Evolutionary conservation across 2,113 vertebrate species (phyloP), one percentile per base, ranked within the genome.

Genomic region (Myrmecophaga tridactyla): DNA sequence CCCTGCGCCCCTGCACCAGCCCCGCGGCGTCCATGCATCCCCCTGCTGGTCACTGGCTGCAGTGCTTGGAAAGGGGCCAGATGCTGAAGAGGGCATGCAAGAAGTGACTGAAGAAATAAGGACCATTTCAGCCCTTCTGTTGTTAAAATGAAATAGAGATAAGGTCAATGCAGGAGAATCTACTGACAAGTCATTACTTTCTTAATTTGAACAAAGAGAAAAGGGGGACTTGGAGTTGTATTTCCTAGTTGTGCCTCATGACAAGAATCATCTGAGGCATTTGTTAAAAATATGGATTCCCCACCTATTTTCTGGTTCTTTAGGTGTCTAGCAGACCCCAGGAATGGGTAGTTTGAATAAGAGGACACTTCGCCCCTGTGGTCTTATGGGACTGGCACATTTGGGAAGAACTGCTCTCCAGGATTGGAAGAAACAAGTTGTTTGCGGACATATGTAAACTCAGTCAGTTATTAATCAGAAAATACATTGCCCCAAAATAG

Each of bases 1-100:
- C n/a, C n/a, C n/a, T n/a, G n/a, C n/a, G n/a, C n/a, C n/a, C n/a
- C n/a, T n/a, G n/a, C n/a, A n/a, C n/a, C n/a, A n/a, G n/a, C n/a
- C n/a, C n/a, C n/a, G n/a, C n/a, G n/a, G n/a, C n/a, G n/a, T n/a
- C n/a, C n/a, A n/a, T n/a, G n/a, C n/a, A n/a, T n/a, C n/a, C n/a
- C n/a, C n/a, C n/a, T n/a, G n/a, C n/a, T n/a, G n/a, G n/a, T n/a
- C n/a, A n/a, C n/a, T n/a, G n/a, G n/a, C n/a, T n/a, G n/a, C n/a
- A n/a, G n/a, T n/a, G n/a, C n/a, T n/a, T n/a, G n/a, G 82, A 91
- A 94, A 82, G 34, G 67, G 76, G 48, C 77, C 82, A 81, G 65
- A 46, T 29, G 18, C 41, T 67, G 60, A 63, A 76, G 92, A 60
- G 2, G 77, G 34, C 88, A 76, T 77, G 34, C 82, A 62, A 29